phyloP scores from a whole-genome alignment of 2,113 vertebrate species.

The western clawed frog (Xenopus tropicalis) region UCB_Xtro_10.0 CM004443.2:206473501-206474000 shows the following conservation, averaged over 20 bases:
- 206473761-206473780: too few relatives aligned
- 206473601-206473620: slow-evolving; percentile 51
- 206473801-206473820: too few relatives aligned
- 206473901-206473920: slow-evolving; percentile 95
- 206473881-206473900: slow-evolving; percentile 91
- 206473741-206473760: too few relatives aligned
- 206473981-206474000: neutral
- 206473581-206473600: slow-evolving; percentile 64
- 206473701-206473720: too few relatives aligned
- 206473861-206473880: slow-evolving; percentile 98
- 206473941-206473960: slow-evolving; percentile 97
- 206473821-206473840: too few relatives aligned
- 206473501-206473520: slow-evolving; percentile 79
- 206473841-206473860: slow-evolving; percentile 72
- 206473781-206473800: too few relatives aligned
- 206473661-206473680: too few relatives aligned
- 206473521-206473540: slow-evolving; percentile 58
- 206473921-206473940: slow-evolving; percentile 89
- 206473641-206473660: neutral
- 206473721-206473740: too few relatives aligned
- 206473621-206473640: neutral
- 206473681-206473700: too few relatives aligned
- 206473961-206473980: slow-evolving; percentile 2
- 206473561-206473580: slow-evolving; percentile 65
- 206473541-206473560: slow-evolving; percentile 59